A percentile compares a stretch with the other conserved stretches of the same genome.
These are phyloP conservation scores for Ophioninae sp. DNA, from an alignment of 2,888 invertebrate genomes.

Conservation along the genomic window DNA sequence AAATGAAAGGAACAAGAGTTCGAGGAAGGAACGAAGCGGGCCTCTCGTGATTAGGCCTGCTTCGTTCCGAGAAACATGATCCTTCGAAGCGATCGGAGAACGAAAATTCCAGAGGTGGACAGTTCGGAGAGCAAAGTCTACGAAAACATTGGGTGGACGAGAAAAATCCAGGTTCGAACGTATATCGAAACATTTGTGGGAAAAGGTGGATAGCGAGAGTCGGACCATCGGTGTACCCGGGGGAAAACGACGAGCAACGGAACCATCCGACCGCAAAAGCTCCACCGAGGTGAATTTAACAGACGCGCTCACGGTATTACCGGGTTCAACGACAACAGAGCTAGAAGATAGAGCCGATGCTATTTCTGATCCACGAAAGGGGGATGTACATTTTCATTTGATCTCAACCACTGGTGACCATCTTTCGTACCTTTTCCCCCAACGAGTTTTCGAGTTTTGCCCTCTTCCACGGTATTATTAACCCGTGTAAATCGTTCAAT, in stretches of 20 bases:
- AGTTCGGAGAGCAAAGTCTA: neutral
- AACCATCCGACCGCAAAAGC: conserved; percentile 56
- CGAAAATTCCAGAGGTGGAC: neutral
- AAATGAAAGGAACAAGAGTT: no score
- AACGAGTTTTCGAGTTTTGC: conserved; percentile 14
- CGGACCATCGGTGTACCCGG: conserved; percentile 30
- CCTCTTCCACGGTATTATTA: conserved; percentile 59
- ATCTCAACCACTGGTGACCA: conserved; percentile 48
- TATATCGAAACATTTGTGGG: conserved; percentile 2
- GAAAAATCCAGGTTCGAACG: conserved; percentile 14
- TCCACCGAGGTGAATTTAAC: conserved; percentile 62
- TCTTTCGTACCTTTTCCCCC: conserved; percentile 22
- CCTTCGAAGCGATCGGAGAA: neutral
- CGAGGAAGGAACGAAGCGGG: no score
- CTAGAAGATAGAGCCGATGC: conserved; percentile 50
- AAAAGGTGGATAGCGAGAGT: conserved; percentile 31
- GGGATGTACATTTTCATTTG: conserved; percentile 69
- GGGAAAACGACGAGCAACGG: conserved; percentile 64
- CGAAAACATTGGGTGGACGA: conserved; percentile 3
- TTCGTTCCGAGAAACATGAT: neutral
- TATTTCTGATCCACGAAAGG: conserved; percentile 69
- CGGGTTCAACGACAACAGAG: conserved; percentile 28
- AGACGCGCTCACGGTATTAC: conserved; percentile 46
- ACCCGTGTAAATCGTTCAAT: conserved; percentile 61
- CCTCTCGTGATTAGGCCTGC: neutral